phyloP scores from a whole-genome alignment of 2,113 vertebrate genomes.

The Eleginops maclovinus region DNA sequence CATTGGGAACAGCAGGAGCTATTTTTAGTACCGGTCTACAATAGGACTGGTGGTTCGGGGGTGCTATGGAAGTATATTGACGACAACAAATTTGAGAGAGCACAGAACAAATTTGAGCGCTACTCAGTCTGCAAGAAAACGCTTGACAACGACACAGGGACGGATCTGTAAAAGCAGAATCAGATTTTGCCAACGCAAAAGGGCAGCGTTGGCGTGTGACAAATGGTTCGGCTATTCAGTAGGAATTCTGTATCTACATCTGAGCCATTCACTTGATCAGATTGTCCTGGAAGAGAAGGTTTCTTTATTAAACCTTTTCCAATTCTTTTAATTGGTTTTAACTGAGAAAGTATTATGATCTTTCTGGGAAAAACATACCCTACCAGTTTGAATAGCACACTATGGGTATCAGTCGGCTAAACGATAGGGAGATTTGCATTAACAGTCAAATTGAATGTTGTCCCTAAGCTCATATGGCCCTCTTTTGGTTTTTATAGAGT shows the following conservation, averaged over 20 bases:
- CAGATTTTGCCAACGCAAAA: neutral
- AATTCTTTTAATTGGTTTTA: no score
- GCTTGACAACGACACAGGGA: neutral
- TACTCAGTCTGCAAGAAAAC: conserved; percentile 11
- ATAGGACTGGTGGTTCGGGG: conserved; percentile 47
- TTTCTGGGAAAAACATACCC: no score
- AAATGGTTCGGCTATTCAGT: no score
- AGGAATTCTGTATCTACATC: no score
- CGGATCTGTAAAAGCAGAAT: neutral
- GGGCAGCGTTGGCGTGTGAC: no score
- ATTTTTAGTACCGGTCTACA: conserved; percentile 73
- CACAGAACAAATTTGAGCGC: conserved; percentile 4
- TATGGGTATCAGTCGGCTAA: neutral
- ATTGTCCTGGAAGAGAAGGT: no score
- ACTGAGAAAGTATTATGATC: no score
- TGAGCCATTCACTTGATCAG: no score
- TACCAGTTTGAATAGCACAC: neutral
- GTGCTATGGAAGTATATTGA: conserved; percentile 23
- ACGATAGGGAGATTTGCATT: no score
- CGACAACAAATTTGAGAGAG: conserved; percentile 6
- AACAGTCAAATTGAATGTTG: neutral
- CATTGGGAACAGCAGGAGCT: conserved; percentile 64
- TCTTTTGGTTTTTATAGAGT: neutral
- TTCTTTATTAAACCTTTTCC: no score
- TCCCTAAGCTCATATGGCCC: neutral